Conservation (phyloP, 2,797 vertebrate species). For the Enteromius thamalakanensis region DNA sequence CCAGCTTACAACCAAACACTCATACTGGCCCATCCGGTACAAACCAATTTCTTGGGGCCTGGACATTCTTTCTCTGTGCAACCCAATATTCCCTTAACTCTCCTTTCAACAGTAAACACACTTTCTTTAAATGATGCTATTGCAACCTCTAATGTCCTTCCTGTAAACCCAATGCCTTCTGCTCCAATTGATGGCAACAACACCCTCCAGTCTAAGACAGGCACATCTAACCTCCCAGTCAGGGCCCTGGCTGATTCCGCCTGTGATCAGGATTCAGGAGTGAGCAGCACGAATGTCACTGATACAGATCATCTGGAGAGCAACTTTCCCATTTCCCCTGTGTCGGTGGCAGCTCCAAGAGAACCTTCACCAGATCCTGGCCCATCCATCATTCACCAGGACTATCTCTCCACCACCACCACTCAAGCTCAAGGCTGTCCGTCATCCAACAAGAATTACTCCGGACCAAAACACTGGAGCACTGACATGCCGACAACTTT, state of each 20-base stretch:
- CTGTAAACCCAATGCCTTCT: neutral
- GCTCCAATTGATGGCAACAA: neutral
- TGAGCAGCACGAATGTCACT: constrained; percentile 1
- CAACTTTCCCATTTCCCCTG: constrained; percentile 57
- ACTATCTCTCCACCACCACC: neutral
- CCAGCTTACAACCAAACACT: constrained; percentile 2
- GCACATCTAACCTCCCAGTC: constrained; percentile 50
- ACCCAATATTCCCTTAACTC: neutral
- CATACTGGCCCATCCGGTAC: constrained; percentile 32
- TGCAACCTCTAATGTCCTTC: neutral
- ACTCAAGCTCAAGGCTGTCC: neutral
- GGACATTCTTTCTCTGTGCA: neutral
- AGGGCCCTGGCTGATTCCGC: constrained; percentile 63
- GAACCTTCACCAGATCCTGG: neutral
- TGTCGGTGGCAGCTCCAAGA: constrained; percentile 48
- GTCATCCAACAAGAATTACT: neutral
- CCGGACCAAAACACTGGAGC: constrained; percentile 14
- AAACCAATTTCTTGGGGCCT: neutral
- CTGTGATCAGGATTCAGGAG: constrained; percentile 50
- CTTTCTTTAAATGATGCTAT: neutral
- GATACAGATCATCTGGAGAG: constrained; percentile 13
- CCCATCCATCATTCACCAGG: neutral
- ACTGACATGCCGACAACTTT: constrained; percentile 31
- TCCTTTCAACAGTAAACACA: neutral
- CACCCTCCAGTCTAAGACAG: neutral